Base-by-base conservation (phyloP, 1,140 invertebrate genomes). In the Cyphomyrmex costatus region DNA sequence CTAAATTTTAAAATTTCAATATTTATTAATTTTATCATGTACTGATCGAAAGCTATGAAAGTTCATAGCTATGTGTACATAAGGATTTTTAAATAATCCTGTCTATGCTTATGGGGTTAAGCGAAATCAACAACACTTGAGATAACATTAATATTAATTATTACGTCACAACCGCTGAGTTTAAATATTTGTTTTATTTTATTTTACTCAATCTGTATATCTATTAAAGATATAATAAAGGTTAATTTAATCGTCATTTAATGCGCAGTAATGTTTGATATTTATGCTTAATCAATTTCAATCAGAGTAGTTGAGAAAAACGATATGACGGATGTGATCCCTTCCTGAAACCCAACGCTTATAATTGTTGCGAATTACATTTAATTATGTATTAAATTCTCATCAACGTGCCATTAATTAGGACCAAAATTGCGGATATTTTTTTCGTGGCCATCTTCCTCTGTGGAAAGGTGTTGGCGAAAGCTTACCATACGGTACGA, bases 321-420 rank as follows among this genome's bases (percentile, higher is more conserved):
- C n/a, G 60, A 60, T 36, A 0, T 42, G 63, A 51, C 14, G 42
- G 30, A 42, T 12, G 63, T 24, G 24, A 16, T 24, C 27, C 0
- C 1, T 58, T 30, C 0, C 16, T 2, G 46, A 65, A 71, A 49
- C 51, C 5, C 27, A 27, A 7, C 51, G 51, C n/a, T 86, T 83
- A 70, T 30, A 85, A 86, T 79, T 88, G 58, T 76, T 82, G 46
- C 46, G 30, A 70, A 84, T 88, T 87, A 21, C 49, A 61, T 49
- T n/a, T 61, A 53, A 74, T 85, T 73, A 76, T 51, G 70, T n/a
- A 63, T 27, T 33, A 73, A 58, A 61, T 76, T 76, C 27, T 6
- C 21, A 60, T 74, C 36, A 65, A 21, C 16, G 42, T 51, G 36
- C 85, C 27, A 66, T 74, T 84, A 87, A 85, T 85, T 76, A 27